Conservation (phyloP, 2,888 invertebrate species). For the Polyommatus iphigenia region DNA sequence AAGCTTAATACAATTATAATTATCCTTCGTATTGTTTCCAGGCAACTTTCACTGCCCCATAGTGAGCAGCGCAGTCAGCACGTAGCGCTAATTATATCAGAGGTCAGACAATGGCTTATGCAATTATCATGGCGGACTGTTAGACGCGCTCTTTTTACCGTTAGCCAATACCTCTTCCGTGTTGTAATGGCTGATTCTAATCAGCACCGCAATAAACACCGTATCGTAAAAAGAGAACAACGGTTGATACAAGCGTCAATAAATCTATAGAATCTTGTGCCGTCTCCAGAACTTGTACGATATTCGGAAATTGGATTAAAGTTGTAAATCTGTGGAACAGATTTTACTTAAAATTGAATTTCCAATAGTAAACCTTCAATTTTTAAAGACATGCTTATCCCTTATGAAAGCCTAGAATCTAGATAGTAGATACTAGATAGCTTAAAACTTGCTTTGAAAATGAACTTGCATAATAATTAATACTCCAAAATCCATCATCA, state of each 20-base stretch:
- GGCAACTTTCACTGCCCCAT: conserved; percentile 26
- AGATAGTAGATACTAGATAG: too few species aligned
- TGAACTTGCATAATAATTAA: neutral
- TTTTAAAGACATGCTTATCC: too few species aligned
- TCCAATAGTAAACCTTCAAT: too few species aligned
- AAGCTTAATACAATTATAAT: neutral
- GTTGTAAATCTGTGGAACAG: too few species aligned
- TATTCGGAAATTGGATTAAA: too few species aligned
- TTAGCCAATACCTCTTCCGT: conserved; percentile 19
- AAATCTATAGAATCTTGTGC: neutral
- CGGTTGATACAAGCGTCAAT: neutral
- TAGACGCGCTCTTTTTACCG: conserved; percentile 20
- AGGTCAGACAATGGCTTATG: conserved; percentile 31
- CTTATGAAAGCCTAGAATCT: too few species aligned
- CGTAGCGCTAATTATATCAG: conserved; percentile 27
- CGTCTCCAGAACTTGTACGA: neutral
- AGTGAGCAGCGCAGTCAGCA: conserved; percentile 2
- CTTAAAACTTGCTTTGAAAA: too few species aligned
- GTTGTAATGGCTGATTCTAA: conserved; percentile 12
- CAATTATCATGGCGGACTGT: conserved; percentile 20
- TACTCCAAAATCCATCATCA: neutral
- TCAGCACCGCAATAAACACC: neutral
- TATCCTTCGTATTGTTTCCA: conserved; percentile 12
- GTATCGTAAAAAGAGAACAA: neutral
- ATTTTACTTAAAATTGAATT: too few species aligned